phyloP scores from a whole-genome alignment of 2,797 vertebrate genomes.

The Aldrovandia affinis region DNA sequence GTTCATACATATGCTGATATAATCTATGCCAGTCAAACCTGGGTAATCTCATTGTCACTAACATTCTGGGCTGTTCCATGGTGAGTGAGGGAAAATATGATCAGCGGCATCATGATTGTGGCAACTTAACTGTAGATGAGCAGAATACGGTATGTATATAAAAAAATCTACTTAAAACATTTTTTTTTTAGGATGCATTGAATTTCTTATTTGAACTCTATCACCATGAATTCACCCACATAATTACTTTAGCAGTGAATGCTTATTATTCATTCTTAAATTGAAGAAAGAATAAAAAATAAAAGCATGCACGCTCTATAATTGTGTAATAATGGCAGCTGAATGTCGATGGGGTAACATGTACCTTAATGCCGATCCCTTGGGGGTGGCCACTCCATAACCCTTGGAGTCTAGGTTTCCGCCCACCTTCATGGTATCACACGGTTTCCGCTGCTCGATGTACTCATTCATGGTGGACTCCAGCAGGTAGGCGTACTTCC shows the following conservation, averaged over 20 bases:
- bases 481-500: slow-evolving; percentile 96
- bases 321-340: neutral
- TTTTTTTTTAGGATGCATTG: no score
- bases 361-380: slow-evolving; percentile 95
- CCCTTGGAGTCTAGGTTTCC: slow-evolving; percentile 99
- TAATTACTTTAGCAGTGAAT: neutral
- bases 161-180: no score
- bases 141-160: neutral
- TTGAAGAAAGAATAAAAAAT: neutral
- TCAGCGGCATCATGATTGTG: neutral
- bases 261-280: slow-evolving; percentile 15
- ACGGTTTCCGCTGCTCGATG: slow-evolving; percentile 96
- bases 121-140: neutral
- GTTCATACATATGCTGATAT: neutral
- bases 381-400: slow-evolving; percentile 97
- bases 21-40: neutral
- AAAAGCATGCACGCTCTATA: neutral
- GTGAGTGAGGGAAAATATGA: neutral
- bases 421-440: slow-evolving; percentile 98
- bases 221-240: slow-evolving; percentile 3
- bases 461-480: slow-evolving; percentile 99
- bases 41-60: neutral
- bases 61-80: neutral
- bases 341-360: slow-evolving; percentile 40
- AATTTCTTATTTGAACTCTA: neutral